Base-by-base conservation (phyloP, 2,888 invertebrate species). In the Lepidonotus clava region DNA sequence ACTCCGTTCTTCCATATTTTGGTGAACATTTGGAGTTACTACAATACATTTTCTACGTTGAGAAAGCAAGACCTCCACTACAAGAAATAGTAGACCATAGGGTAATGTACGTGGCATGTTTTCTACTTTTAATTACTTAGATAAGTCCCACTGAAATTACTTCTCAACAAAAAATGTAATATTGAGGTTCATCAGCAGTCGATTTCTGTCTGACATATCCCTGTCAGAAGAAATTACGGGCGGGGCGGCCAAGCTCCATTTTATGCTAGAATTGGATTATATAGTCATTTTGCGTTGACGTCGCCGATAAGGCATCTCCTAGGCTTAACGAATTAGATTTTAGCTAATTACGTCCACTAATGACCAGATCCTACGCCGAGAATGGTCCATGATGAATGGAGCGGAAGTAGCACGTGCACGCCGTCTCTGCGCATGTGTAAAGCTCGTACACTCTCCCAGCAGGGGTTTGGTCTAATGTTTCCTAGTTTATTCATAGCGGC, bases 271-370 rank as follows among this genome's bases (percentile, higher is more conserved):
- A 61, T 61, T 61, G 14, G 61, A 11, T 61, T 61, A 61, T 61
- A 61, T 32, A 61, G 28, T 24, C 24, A 11, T 28, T 61, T 61
- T 61, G 28, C 61, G 28, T 61, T 11, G 28, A 28, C 28, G 1
- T 61, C 5, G 28, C 28, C 61, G 61, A 61, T 28, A 61, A 28
- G 61, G 24, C 61, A 1, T 18, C 61, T 61, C 61, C 61, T 32
- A 28, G 28, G 28, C 61, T 32, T 61, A 61, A 61, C 24, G 61
- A 61, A 61, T 61, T 61, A n/a, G 61, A 61, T 61, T 61, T 61
- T 28, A 61, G n/a, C 61, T 61, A 61, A 61, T 61, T 61, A 61
- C 61, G 28, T 28, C 61, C n/a, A 61, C 28, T 61, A 61, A 61
- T 61, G 61, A 61, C 61, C 11, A 5, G 4, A 11, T 28, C 1